Conservation (phyloP, 2,888 invertebrate genomes). For the Tromatobia lineatoria region DNA sequence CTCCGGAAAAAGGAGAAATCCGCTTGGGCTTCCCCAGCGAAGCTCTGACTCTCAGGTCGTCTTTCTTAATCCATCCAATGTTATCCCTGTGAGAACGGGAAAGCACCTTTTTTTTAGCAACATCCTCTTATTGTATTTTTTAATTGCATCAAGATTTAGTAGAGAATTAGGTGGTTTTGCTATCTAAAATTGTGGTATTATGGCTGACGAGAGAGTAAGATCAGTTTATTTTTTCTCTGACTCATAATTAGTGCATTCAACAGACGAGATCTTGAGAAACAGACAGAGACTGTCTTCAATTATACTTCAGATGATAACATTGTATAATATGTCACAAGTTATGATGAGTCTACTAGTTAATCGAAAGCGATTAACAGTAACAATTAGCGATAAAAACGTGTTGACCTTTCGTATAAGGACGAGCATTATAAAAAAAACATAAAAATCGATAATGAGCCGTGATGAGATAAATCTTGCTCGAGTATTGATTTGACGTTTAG, state of each 20-base stretch:
- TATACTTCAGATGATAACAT: neutral
- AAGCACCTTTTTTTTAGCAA: neutral
- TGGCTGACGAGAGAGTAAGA: conserved; percentile 22
- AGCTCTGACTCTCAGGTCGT: conserved; percentile 33
- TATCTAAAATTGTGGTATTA: neutral
- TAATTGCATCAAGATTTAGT: conserved; percentile 40
- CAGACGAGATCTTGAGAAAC: neutral
- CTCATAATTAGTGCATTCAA: neutral
- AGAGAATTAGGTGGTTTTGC: conserved; percentile 12
- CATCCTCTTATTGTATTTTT: conserved; percentile 28
- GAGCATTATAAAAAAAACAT: neutral
- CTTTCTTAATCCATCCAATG: conserved; percentile 57
- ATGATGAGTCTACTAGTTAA: neutral
- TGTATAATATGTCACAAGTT: neutral
- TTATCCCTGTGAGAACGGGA: conserved; percentile 38
- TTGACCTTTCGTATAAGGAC: neutral
- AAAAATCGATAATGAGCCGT: neutral
- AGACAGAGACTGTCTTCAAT: neutral
- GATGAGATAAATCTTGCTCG: neutral
- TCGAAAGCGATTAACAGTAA: neutral
- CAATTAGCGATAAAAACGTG: conserved; percentile 4
- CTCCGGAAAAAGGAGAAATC: conserved; percentile 24
- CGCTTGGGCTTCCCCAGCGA: conserved; percentile 39
- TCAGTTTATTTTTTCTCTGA: conserved; percentile 15
- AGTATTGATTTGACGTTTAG: neutral